Evolutionary conservation across 1,140 invertebrate species (phyloP).

Genomic region (Brachionus koreanus): DNA sequence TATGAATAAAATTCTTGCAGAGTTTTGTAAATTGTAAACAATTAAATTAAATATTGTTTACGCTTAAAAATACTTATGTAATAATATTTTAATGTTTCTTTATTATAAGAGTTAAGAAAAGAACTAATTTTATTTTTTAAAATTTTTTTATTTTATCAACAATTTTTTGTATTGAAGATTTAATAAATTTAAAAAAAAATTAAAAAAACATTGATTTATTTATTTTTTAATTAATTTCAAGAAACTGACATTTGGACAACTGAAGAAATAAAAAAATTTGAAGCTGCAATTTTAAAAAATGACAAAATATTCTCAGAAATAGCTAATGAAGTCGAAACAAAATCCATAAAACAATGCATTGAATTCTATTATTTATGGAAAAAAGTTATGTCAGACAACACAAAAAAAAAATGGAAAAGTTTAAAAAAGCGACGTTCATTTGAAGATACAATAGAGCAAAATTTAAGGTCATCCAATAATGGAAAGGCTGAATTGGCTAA

Average conservation of each 20-base stretch:
- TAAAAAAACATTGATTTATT: too few species aligned
- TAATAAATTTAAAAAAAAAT: too few species aligned
- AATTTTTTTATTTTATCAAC: too few species aligned
- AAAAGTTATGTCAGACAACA: slow-evolving; percentile 61
- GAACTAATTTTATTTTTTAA: too few species aligned
- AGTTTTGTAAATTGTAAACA: too few species aligned
- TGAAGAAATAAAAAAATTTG: slow-evolving; percentile 80
- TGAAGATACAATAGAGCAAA: slow-evolving; percentile 4
- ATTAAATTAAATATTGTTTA: too few species aligned
- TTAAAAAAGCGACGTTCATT: slow-evolving; percentile 24
- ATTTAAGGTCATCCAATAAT: not conserved
- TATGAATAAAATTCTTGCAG: too few species aligned
- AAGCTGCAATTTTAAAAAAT: slow-evolving; percentile 76
- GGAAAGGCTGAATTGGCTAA: not conserved
- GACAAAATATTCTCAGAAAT: slow-evolving; percentile 80
- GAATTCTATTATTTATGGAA: slow-evolving; percentile 99
- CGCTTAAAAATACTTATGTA: too few species aligned
- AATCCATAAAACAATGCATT: slow-evolving; percentile 85
- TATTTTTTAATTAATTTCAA: slow-evolving; percentile 45
- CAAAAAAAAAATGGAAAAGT: slow-evolving; percentile 39
- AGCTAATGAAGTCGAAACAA: slow-evolving; percentile 69
- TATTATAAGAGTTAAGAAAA: too few species aligned
- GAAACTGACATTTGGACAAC: slow-evolving; percentile 76
- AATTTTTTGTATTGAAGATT: too few species aligned
- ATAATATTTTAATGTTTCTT: too few species aligned